A percentile compares a stretch with the other conserved stretches of the same genome.
phyloP scores from a whole-genome alignment of 2,113 vertebrate species.

The Empidonax traillii region DNA sequence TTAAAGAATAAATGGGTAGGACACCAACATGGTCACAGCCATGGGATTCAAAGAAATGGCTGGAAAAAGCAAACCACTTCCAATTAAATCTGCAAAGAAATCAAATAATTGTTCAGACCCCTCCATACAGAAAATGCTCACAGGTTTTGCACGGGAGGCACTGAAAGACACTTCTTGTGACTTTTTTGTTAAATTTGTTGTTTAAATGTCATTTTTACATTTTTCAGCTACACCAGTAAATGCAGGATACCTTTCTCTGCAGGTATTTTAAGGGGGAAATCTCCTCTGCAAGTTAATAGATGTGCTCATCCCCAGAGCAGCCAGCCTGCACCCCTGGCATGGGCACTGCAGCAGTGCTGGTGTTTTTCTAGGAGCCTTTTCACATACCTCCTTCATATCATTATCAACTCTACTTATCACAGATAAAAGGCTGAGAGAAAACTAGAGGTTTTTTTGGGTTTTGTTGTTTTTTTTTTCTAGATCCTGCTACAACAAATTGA shows the following conservation, averaged over 20 bases:
- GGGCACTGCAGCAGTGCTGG: accelerated
- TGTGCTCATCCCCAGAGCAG: neutral
- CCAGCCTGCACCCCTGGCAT: neutral
- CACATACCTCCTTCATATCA: neutral
- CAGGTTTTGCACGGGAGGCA: neutral
- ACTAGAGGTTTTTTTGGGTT: accelerated
- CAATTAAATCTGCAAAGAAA: neutral
- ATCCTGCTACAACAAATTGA: neutral
- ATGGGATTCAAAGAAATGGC: neutral
- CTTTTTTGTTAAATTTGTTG: neutral
- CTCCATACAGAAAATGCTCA: neutral
- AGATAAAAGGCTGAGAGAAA: neutral
- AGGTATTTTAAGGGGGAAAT: neutral
- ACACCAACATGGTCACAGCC: neutral
- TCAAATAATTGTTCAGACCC: neutral
- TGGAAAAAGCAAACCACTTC: neutral
- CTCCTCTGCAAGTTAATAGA: neutral
- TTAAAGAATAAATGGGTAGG: neutral
- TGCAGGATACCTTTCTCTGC: neutral
- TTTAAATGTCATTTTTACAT: neutral
- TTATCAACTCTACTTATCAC: neutral
- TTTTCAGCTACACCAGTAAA: neutral
- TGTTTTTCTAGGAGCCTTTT: neutral
- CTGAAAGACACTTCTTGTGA: neutral
- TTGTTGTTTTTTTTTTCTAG: neutral